These are phyloP conservation scores for Atrina japonica DNA, from an alignment of 2,888 invertebrate genomes.

Conservation along the genomic window DNA sequence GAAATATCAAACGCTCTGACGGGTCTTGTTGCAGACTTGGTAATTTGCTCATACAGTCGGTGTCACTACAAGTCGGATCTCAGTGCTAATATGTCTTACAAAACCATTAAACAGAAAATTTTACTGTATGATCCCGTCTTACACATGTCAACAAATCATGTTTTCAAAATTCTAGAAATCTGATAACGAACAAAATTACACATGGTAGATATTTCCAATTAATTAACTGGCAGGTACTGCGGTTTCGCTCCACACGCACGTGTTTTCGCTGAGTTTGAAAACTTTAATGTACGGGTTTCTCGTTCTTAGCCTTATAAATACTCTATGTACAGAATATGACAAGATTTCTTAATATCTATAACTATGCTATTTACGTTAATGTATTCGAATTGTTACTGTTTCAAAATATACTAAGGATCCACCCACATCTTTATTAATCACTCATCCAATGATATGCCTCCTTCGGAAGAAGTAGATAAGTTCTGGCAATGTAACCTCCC, in stretches of 20 bases:
- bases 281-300: not conserved
- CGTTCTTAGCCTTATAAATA: slow-evolving; percentile 15
- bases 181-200: slow-evolving; percentile 25
- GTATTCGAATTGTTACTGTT: slow-evolving; percentile 6
- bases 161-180: slow-evolving; percentile 25
- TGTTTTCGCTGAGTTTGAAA: not conserved
- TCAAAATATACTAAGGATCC: slow-evolving; percentile 13
- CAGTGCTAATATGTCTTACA: slow-evolving; percentile 6
- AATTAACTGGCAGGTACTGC: slow-evolving; percentile 23
- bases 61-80: not conserved
- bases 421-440: slow-evolving; percentile 31
- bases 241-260: slow-evolving; percentile 8
- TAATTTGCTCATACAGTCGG: not conserved
- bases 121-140: slow-evolving; percentile 22
- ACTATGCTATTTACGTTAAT: slow-evolving; percentile 24
- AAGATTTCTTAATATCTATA: slow-evolving; percentile 24
- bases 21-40: slow-evolving; percentile 16
- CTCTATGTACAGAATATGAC: slow-evolving; percentile 14
- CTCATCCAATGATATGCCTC: slow-evolving; percentile 35
- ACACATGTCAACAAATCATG: slow-evolving; percentile 41
- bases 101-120: slow-evolving; percentile 5
- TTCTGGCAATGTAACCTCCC: slow-evolving; percentile 12
- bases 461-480: not conserved
- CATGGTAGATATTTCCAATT: slow-evolving; percentile 32
- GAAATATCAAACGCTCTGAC: slow-evolving; percentile 3